Conservation (phyloP, 23 tunicate species). For the Styela plicata region DNA sequence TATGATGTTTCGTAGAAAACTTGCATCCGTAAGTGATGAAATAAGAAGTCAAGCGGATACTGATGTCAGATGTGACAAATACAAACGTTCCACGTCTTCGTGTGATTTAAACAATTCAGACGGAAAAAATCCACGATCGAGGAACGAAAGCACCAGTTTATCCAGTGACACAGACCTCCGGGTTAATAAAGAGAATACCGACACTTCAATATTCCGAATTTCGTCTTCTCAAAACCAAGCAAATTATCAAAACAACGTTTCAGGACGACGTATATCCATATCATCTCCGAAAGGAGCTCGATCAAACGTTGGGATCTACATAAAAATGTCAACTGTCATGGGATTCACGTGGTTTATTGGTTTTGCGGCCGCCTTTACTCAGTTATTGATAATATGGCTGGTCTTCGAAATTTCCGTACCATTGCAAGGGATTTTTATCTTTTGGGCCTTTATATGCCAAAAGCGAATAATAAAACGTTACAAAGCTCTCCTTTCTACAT, state of each 20-base stretch:
- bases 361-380: slow-evolving; percentile 56
- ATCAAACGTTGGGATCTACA: slow-evolving; percentile 48
- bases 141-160: background rate
- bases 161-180: background rate
- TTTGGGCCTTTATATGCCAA: slow-evolving; percentile 75
- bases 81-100: background rate
- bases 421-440: slow-evolving; percentile 79
- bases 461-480: slow-evolving; percentile 23
- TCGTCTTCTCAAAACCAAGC: background rate
- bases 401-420: slow-evolving; percentile 85
- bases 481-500: background rate
- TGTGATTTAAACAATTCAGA: background rate
- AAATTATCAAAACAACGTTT: background rate
- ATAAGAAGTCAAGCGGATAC: background rate
- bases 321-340: slow-evolving; percentile 89
- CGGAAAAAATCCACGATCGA: background rate
- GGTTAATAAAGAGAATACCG: background rate
- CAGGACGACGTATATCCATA: background rate
- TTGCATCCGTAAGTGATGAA: slow-evolving; percentile 15
- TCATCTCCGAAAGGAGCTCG: slow-evolving; percentile 34
- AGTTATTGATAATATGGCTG: slow-evolving; percentile 50
- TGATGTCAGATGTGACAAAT: background rate
- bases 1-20: background rate
- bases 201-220: no score
- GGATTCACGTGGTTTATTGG: slow-evolving; percentile 90